phyloP scores from a whole-genome alignment of 2,888 invertebrate species.

The Drosophila falleni region DNA sequence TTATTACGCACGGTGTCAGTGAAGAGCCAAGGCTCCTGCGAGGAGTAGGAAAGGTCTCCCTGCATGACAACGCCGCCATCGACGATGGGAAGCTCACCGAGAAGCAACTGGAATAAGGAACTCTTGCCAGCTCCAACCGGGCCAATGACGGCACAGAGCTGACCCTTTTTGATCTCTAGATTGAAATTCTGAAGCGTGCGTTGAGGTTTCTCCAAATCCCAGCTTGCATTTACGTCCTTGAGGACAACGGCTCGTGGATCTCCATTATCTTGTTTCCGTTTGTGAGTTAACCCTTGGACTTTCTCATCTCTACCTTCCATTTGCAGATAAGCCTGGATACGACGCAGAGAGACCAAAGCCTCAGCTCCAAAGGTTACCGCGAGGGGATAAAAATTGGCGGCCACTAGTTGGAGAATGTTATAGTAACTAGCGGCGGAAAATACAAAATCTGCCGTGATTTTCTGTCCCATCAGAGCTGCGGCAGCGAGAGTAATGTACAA shows the following conservation, averaged over 20 bases:
- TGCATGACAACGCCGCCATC: constrained; percentile 86
- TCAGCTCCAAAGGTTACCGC: constrained; percentile 88
- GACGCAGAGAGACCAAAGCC: constrained; percentile 86
- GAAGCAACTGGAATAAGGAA: constrained; percentile 86
- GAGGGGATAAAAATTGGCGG: constrained; percentile 88
- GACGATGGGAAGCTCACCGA: constrained; percentile 87
- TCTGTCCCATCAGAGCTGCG: constrained; percentile 90
- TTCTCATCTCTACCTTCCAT: constrained; percentile 86
- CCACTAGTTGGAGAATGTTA: constrained; percentile 89
- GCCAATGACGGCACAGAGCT: constrained; percentile 93
- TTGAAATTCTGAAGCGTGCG: constrained; percentile 87
- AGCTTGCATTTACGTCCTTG: constrained; percentile 86
- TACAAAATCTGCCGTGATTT: constrained; percentile 88
- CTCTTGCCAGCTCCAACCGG: constrained; percentile 94
- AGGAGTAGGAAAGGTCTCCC: constrained; percentile 88
- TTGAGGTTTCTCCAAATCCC: constrained; percentile 86
- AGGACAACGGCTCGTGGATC: constrained; percentile 83
- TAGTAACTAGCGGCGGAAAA: constrained; percentile 92
- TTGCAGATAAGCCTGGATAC: constrained; percentile 87
- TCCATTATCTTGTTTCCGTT: constrained; percentile 56
- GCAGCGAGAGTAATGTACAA: constrained; percentile 92
- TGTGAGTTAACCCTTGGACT: constrained; percentile 80
- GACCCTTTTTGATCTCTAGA: constrained; percentile 87
- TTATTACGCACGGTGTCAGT: constrained; percentile 89
- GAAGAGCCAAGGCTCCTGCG: constrained; percentile 90